phyloP scores from a whole-genome alignment of 2,888 invertebrate species.

The Amphipoea oculea region DNA sequence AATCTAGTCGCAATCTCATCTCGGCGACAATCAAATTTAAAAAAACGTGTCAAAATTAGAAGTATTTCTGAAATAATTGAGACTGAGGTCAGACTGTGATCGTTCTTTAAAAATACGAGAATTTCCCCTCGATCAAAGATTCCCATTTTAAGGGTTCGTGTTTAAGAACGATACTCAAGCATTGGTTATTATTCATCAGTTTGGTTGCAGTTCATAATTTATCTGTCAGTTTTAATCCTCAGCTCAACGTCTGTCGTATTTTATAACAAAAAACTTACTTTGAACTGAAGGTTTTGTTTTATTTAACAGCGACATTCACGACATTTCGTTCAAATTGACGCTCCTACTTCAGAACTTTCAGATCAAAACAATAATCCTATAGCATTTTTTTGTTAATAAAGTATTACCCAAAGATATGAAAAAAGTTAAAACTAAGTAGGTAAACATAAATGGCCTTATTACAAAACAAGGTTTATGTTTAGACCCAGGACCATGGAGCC shows the following conservation, averaged over 20 bases:
- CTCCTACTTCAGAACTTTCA: neutral
- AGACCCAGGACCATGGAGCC: too few relatives aligned
- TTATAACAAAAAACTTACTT: neutral
- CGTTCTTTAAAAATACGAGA: too few relatives aligned
- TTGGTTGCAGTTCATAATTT: neutral
- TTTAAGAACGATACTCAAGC: neutral
- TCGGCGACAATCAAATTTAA: too few relatives aligned
- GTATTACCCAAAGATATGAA: neutral
- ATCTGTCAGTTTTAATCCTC: neutral
- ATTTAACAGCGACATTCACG: neutral
- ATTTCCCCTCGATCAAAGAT: too few relatives aligned
- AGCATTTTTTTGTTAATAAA: too few relatives aligned
- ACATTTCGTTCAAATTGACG: neutral
- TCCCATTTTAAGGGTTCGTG: neutral
- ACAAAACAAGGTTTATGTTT: too few relatives aligned
- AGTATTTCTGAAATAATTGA: too few relatives aligned
- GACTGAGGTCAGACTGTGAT: too few relatives aligned
- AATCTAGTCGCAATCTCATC: too few relatives aligned
- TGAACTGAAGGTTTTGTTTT: neutral
- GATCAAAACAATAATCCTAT: too few relatives aligned
- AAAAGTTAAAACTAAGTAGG: neutral
- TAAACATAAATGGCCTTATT: too few relatives aligned
- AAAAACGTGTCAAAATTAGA: too few relatives aligned
- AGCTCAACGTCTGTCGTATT: neutral
- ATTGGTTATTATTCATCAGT: neutral